Evolutionary conservation across 2,888 invertebrate genomes (phyloP), one percentile per base, ranked within the genome.

Genomic region (Callyntrura guangdongensis): DNA sequence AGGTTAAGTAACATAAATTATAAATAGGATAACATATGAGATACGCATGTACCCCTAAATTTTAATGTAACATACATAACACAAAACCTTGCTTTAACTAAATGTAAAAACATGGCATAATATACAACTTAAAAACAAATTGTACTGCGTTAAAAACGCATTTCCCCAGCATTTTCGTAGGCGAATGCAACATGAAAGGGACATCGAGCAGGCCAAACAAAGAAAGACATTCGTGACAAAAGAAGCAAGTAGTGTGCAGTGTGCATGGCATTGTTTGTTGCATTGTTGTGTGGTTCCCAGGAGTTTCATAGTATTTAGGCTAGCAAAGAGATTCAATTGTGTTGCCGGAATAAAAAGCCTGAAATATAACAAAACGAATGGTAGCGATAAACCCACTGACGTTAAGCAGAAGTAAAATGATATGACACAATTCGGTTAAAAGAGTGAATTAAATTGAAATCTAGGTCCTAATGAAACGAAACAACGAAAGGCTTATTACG

Each of bases 271-370:
- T 56, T 56, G 27, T 11, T 74, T 74, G 59, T 61, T 89, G 83
- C 89, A 89, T 89, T 89, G 67, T 79, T 79, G 85, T 12, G 56
- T 22, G 6, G 27, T 64, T 83, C 27, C 53, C 49, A 82, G 69
- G 81, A 69, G 45, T 67, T 87, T 49, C 22, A 22, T 49, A 59
- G 20, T 9, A 36, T 56, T 59, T 8, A 59, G 59, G n/a, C 56
- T 36, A 81, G 81, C 59, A 56, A 67, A 85, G 89, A 89, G 85
- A 85, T 79, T 90, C 90, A 90, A 72, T 81, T 90, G 79, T 85
- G 90, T 53, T 69, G 86, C 86, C 72, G 81, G 53, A 81, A 81
- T 61, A 90, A 72, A 82, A 84, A 90, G 90, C 79, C 90, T 90
- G 90, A 67, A 90, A 90, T 36, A 89, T 22, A 89, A 89, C 59